Base-by-base conservation (phyloP, 2,797 vertebrate genomes). In the Lepidocolaptes lacrymiger region DNA sequence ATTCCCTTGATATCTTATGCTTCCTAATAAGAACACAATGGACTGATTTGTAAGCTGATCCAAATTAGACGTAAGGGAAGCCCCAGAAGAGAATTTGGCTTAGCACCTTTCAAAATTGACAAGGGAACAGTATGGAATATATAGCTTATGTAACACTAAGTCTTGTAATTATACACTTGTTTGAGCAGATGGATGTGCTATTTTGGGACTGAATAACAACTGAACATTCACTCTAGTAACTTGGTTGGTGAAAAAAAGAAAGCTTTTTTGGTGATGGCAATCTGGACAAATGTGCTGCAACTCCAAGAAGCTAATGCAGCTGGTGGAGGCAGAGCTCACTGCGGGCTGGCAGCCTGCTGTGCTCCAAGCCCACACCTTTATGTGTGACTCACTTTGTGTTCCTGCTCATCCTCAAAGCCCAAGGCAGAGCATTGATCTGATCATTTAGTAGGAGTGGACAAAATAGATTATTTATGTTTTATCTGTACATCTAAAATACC, bases 121-220 rank as follows among this genome's bases (percentile, higher is more conserved):
- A 48, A 49, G 55, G 34, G 69, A 93, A 52, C 17, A 55, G 54
- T 90, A 91, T 90, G 51, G 89, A 90, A 75, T 83, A 85, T 81
- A 68, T 91, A 86, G 66, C 51, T 92, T 89, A 95, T 72, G 46
- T 89, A 95, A 93, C 85, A 95, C 61, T 77, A 80, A 78, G 71
- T 86, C 44, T 91, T 88, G 78, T 85, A 96, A 95, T 95, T 88
- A 78, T 62, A 73, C 51, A 36, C 75, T 90, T 72, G 46, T 89
- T 95, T 93, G 69, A 92, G 85, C 89, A 95, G 93, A 95, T 94
- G 93, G 82, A 39, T 81, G 66, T 66, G 54, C 83, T 95, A 90
- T 95, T 95, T 94, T 89, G 54, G 79, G 89, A 85, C 69, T 81
- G 79, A 94, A 90, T 93, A 95, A 94, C 85, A 96, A 90, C 93